phyloP scores from a whole-genome alignment of 2,888 invertebrate species.

The Drosophila barbarae region DNA sequence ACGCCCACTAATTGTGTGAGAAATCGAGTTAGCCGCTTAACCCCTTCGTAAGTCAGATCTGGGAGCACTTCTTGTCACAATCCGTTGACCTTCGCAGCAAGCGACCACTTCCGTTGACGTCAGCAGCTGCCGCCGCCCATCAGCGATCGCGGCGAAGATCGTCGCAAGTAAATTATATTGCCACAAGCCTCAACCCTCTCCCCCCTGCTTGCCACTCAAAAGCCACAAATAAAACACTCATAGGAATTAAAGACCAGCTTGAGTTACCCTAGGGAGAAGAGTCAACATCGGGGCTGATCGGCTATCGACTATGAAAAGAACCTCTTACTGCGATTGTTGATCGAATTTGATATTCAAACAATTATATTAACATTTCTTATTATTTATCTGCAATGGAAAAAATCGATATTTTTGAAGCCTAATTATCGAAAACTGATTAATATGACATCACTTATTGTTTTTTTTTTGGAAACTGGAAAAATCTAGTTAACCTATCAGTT shows the following conservation, averaged over 20 bases:
- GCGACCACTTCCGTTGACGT: constrained; percentile 69
- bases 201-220: constrained; percentile 31
- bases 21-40: constrained; percentile 56
- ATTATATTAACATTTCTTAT: background rate
- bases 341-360: background rate
- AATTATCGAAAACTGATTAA: background rate
- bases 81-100: constrained; percentile 35
- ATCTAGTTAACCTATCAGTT: background rate
- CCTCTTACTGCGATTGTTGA: background rate
- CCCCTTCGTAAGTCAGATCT: constrained; percentile 17
- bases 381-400: background rate
- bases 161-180: constrained; percentile 69
- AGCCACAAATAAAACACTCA: constrained; percentile 13
- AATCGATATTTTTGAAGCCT: background rate
- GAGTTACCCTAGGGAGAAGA: constrained; percentile 31
- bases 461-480: background rate
- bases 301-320: background rate
- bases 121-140: constrained; percentile 48
- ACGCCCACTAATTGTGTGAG: constrained; percentile 64
- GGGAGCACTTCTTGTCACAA: constrained; percentile 30
- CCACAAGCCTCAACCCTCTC: constrained; percentile 11
- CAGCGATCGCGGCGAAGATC: constrained; percentile 60
- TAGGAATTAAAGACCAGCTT: constrained; percentile 30
- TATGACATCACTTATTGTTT: too few relatives aligned
- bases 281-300: background rate